Evolutionary conservation across 2,888 invertebrate genomes (phyloP), one percentile per base, ranked within the genome.

Genomic region (Tricholauxania praeusta): DNA sequence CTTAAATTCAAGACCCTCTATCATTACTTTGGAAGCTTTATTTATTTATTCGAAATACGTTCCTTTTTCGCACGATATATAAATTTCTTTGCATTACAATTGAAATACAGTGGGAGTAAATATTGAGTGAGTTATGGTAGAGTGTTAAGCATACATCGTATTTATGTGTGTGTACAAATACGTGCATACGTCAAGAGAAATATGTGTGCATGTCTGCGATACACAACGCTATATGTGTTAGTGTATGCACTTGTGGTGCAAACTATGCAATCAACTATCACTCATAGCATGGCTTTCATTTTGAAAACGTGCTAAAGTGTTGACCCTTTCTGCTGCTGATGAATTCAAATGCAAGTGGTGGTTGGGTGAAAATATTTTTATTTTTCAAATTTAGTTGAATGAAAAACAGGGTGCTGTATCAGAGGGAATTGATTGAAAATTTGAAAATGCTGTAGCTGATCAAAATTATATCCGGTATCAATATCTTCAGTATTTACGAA

Each of bases 251-350:
- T 28, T 5, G 17, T 32, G 15, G 47, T 62, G 15, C 17, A 19
- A 39, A 63, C 39, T 63, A n/a, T 47, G 19, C 19, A 47, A 47
- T 48, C 63, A 63, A 47, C 63, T 63, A 48, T 48, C 39, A 39
- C 39, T 39, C 39, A 39, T 39, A 10, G 39, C 10, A 39, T 39
- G 39, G 53, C 19, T 51, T 65, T 52, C 51, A 65, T 52, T 52
- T 65, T 51, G 51, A 52, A 52, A 65, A 65, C 65, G 52, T 65
- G 65, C 65, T 51, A 19, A 63, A 63, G 63, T 63, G 63, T 63
- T 63, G 63, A 63, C 63, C 47, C 48, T 48, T 14, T 63, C 39
- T 10, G 39, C 39, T 39, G 39, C 10, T 39, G 39, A 57, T 28
- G 57, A 22, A 57, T 28, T 39, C 39, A 28, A 0, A 19, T 8